phyloP scores from a whole-genome alignment of 92 coral and sea anemone genomes.

The Bergia sp. region DNA sequence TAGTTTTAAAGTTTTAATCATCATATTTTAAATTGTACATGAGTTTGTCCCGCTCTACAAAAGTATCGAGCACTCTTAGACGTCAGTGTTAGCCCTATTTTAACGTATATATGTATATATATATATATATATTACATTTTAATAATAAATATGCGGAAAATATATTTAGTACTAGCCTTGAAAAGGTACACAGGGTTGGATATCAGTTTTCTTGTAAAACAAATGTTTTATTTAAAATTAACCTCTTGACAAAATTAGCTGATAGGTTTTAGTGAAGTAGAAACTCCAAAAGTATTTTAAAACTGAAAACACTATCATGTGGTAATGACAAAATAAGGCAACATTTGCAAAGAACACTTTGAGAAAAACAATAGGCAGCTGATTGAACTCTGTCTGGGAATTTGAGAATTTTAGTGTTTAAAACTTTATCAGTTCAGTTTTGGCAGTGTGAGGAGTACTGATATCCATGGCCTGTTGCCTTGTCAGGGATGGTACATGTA shows the following conservation, averaged over 20 bases:
- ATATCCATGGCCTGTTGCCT: constrained; percentile 51
- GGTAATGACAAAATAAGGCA: too few relatives aligned
- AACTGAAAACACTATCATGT: too few relatives aligned
- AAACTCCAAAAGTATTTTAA: too few relatives aligned
- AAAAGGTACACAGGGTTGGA: constrained; percentile 36
- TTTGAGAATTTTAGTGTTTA: neutral
- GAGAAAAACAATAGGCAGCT: neutral
- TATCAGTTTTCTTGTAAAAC: constrained; percentile 16
- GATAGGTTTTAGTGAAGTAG: neutral
- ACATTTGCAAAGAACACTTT: neutral
- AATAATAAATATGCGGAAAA: too few relatives aligned
- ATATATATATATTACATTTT: too few relatives aligned
- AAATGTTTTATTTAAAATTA: neutral
- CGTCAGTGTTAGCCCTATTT: too few relatives aligned
- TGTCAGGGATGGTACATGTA: constrained; percentile 30
- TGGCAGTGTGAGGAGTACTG: neutral
- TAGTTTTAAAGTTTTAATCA: too few relatives aligned
- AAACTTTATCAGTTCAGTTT: neutral
- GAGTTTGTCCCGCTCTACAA: too few relatives aligned
- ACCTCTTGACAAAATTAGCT: neutral
- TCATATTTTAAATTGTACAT: too few relatives aligned
- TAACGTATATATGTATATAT: too few relatives aligned
- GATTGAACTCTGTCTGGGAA: neutral
- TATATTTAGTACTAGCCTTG: neutral
- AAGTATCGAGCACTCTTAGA: too few relatives aligned